These are phyloP conservation scores for Diorhabda carinulata DNA, from an alignment of 1,140 invertebrate genomes.

Conservation along the genomic window DNA sequence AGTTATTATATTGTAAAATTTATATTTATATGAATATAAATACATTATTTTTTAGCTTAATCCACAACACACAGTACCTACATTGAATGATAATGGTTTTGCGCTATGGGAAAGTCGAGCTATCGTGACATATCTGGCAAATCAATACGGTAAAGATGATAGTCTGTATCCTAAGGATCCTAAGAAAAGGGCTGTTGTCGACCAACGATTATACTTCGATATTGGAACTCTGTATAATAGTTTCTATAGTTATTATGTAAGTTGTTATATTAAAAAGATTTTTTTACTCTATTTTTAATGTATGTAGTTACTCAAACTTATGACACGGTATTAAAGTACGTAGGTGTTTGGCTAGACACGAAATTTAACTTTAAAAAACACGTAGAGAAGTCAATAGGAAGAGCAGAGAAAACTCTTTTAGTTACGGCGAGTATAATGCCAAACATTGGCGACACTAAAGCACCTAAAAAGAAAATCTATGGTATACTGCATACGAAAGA, in stretches of 20 bases:
- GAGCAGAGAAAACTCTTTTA: not conserved
- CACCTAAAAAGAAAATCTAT: too few species aligned
- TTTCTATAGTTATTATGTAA: constrained; percentile 62
- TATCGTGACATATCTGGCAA: constrained; percentile 67
- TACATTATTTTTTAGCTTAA: constrained; percentile 53
- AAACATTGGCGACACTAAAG: not conserved
- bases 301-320: too few species aligned
- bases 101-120: constrained; percentile 66
- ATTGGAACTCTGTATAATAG: constrained; percentile 63
- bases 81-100: constrained; percentile 64
- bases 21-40: too few species aligned
- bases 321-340: too few species aligned
- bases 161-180: constrained; percentile 70
- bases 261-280: constrained; percentile 30
- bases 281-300: too few species aligned
- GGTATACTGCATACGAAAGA: too few species aligned
- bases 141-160: constrained; percentile 69
- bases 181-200: constrained; percentile 64
- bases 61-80: constrained; percentile 68
- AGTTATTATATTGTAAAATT: too few species aligned
- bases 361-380: not conserved
- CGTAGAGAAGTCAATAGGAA: not conserved
- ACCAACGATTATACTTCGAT: constrained; percentile 73
- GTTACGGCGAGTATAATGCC: too few species aligned
- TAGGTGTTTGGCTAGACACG: too few species aligned